Evolutionary conservation across 2,113 vertebrate genomes (phyloP).

Genomic region (Garra rufa): DNA sequence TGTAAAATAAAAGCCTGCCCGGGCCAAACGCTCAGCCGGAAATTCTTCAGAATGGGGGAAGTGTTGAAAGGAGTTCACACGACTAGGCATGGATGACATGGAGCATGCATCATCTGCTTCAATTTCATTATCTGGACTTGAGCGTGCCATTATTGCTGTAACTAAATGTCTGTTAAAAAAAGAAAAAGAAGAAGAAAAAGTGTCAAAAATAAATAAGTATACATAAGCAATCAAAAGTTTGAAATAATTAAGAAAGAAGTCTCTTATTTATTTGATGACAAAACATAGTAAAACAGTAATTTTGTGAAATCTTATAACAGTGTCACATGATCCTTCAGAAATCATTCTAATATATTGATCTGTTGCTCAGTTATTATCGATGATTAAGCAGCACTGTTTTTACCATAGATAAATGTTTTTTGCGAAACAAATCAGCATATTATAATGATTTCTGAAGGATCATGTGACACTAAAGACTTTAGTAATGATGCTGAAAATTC

Average conservation of each 20-base stretch:
- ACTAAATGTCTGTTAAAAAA: conserved; percentile 46
- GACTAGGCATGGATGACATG: conserved; percentile 71
- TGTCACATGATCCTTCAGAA: not conserved
- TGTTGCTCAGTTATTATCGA: not conserved
- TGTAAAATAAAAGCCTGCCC: conserved; percentile 89
- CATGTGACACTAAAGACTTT: too few relatives aligned
- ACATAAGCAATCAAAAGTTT: not conserved
- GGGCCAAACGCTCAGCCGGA: conserved; percentile 78
- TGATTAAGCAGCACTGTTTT: too few relatives aligned
- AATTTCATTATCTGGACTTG: conserved; percentile 57
- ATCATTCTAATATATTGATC: not conserved
- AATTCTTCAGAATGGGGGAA: conserved; percentile 79
- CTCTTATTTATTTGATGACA: not conserved
- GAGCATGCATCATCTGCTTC: conserved; percentile 74
- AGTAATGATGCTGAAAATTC: too few relatives aligned
- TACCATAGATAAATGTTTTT: too few relatives aligned
- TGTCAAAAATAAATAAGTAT: not conserved
- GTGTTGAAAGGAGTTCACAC: conserved; percentile 80
- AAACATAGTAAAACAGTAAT: not conserved
- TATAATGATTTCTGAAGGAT: too few relatives aligned
- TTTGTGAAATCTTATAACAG: not conserved
- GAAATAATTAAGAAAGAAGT: not conserved
- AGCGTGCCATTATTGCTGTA: conserved; percentile 66
- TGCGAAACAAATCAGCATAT: too few relatives aligned
- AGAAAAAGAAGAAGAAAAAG: not conserved